Percentiles rank a stretch among this genome's conserved stretches.
phyloP scores from a whole-genome alignment of 2,113 vertebrate species.

The Ammospiza caudacuta region DNA sequence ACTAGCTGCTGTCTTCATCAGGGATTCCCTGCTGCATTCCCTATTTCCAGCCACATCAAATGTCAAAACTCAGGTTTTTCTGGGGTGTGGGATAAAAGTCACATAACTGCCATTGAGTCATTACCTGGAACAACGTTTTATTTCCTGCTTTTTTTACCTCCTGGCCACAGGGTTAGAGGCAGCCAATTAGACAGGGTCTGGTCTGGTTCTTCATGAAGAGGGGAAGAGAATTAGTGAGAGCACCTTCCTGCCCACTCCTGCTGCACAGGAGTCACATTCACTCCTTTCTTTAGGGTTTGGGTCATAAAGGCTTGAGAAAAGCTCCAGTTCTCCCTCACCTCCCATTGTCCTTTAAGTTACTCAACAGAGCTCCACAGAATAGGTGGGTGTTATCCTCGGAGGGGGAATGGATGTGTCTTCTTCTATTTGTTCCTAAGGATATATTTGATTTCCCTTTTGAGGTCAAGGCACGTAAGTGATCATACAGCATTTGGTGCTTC shows the following conservation, averaged over 20 bases:
- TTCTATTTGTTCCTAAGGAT: not conserved
- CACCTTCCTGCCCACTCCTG: not conserved
- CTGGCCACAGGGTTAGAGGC: not conserved
- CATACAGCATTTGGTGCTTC: not conserved
- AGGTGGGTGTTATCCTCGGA: not conserved
- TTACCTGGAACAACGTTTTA: not conserved
- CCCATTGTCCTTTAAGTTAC: not conserved
- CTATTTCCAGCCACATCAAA: not conserved
- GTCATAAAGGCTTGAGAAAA: not conserved
- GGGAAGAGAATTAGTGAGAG: not conserved
- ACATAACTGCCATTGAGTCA: not conserved
- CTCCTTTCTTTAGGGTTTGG: not conserved
- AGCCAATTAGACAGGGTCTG: not conserved
- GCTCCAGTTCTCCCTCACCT: not conserved
- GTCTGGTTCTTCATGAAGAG: not conserved
- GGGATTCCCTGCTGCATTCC: not conserved
- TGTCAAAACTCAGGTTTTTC: not conserved
- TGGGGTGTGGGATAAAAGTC: not conserved
- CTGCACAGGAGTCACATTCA: not conserved
- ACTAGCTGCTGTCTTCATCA: not conserved
- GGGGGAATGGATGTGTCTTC: not conserved
- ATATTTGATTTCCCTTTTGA: not conserved
- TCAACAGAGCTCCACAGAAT: not conserved
- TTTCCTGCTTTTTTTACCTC: not conserved
- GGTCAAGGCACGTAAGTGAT: not conserved